These are phyloP conservation scores for Orchestes rusci DNA, from an alignment of 2,888 invertebrate genomes.

Conservation along the genomic window DNA sequence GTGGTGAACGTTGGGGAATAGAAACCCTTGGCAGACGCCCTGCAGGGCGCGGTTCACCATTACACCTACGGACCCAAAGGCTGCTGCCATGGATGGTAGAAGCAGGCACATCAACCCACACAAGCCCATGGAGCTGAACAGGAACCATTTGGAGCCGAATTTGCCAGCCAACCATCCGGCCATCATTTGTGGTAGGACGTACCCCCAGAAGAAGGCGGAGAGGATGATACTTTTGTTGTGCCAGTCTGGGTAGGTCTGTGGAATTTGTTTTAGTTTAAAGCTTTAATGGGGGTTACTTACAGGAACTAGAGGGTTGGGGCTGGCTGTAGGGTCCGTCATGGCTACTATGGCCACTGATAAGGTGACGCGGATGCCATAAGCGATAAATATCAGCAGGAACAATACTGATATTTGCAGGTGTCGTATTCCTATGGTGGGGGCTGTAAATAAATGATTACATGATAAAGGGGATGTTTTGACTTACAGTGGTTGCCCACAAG, in stretches of 20 bases:
- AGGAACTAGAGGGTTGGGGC: slow-evolving; percentile 21
- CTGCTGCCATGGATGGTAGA: slow-evolving; percentile 61
- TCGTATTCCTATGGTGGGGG: slow-evolving; percentile 21
- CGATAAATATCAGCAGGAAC: slow-evolving; percentile 20
- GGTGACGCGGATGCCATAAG: slow-evolving; percentile 22
- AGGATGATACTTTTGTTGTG: slow-evolving; percentile 50
- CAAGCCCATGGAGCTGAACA: slow-evolving; percentile 50
- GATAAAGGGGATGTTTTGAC: no score
- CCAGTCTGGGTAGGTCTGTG: slow-evolving; percentile 46
- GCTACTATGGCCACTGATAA: slow-evolving; percentile 25
- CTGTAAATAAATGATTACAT: slow-evolving; percentile 23
- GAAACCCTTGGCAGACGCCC: slow-evolving; percentile 68
- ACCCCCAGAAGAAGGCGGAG: slow-evolving; percentile 78
- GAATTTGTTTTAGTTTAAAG: background rate
- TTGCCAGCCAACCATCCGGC: slow-evolving; percentile 64
- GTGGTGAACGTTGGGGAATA: slow-evolving; percentile 66
- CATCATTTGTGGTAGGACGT: slow-evolving; percentile 65
- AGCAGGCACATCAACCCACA: slow-evolving; percentile 61
- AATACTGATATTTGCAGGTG: slow-evolving; percentile 20
- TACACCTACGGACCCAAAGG: slow-evolving; percentile 56
- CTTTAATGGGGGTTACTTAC: slow-evolving; percentile 13
- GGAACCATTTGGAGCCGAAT: slow-evolving; percentile 67
- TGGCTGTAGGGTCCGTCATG: slow-evolving; percentile 23
- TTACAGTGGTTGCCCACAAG: slow-evolving; percentile 10
- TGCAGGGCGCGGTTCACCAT: slow-evolving; percentile 61